A percentile compares a stretch with the other conserved stretches of the same genome.
These are phyloP conservation scores for Coreoperca whiteheadi DNA, from an alignment of 2,113 vertebrate genomes.

Conservation along the genomic window DNA sequence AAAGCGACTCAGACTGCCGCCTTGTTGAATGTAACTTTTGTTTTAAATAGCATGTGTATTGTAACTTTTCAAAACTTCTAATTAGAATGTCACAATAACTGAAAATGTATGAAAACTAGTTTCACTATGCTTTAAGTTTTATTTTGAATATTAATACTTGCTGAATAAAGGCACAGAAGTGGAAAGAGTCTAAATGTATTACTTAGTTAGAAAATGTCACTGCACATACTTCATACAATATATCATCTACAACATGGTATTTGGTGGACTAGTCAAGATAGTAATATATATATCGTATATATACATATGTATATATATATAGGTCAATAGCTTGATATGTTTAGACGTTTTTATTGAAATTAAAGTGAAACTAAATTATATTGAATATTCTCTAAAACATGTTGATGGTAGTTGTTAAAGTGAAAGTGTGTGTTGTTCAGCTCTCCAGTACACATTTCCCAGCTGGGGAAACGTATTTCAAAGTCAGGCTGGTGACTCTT, in stretches of 20 bases:
- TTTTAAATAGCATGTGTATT: not conserved
- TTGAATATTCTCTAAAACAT: not conserved
- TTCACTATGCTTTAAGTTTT: not conserved
- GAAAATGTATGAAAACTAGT: not conserved
- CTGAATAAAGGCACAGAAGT: not conserved
- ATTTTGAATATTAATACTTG: not conserved
- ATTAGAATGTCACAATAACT: slow-evolving; percentile 5
- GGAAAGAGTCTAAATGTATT: not conserved
- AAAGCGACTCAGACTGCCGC: slow-evolving; percentile 1
- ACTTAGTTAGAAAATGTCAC: not conserved
- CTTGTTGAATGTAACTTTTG: not conserved
- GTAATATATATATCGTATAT: no score
- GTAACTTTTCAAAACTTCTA: not conserved
- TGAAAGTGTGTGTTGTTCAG: slow-evolving; percentile 1
- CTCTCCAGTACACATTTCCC: not conserved
- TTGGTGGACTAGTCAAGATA: not conserved
- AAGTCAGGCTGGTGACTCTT: slow-evolving; percentile 6
- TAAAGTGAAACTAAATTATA: not conserved
- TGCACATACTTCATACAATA: not conserved
- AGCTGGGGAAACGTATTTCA: not conserved
- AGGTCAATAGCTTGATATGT: not conserved
- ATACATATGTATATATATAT: no score
- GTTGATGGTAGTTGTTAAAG: not conserved
- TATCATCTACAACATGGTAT: not conserved
- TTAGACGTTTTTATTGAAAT: not conserved